Conservation (phyloP, 1,140 invertebrate species). For the Alviniconcha marisindica region DNA sequence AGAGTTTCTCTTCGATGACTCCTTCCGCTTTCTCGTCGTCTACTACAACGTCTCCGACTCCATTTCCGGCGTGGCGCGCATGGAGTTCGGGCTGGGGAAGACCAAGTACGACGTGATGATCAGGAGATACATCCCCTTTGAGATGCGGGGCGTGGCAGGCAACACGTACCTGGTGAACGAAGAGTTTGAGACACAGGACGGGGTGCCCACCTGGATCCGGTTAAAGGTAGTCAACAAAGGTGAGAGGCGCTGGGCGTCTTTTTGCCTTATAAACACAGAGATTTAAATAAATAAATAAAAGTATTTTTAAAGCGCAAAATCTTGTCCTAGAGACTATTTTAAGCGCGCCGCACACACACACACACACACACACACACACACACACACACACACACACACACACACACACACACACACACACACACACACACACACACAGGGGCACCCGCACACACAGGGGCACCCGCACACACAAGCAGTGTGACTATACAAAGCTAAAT, state of each 20-base stretch:
- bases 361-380: no score
- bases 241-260: constrained; percentile 27
- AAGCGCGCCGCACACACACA: no score
- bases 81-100: constrained; percentile 62
- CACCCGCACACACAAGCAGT: no score
- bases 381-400: no score
- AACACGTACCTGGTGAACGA: constrained; percentile 57
- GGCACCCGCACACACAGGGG: no score
- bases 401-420: no score
- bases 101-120: constrained; percentile 64
- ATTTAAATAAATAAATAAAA: background rate
- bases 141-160: constrained; percentile 40
- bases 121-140: constrained; percentile 54
- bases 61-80: constrained; percentile 50
- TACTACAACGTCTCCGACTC: constrained; percentile 58
- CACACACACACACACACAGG: no score
- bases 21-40: constrained; percentile 60
- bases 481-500: no score
- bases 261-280: background rate
- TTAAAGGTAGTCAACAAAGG: constrained; percentile 59
- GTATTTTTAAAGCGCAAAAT: no score
- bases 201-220: constrained; percentile 58
- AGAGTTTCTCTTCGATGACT: constrained; percentile 64
- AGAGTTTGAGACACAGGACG: constrained; percentile 53
- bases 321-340: no score